phyloP scores from a whole-genome alignment of 2,888 invertebrate species.

The Neoascia interrupta region DNA sequence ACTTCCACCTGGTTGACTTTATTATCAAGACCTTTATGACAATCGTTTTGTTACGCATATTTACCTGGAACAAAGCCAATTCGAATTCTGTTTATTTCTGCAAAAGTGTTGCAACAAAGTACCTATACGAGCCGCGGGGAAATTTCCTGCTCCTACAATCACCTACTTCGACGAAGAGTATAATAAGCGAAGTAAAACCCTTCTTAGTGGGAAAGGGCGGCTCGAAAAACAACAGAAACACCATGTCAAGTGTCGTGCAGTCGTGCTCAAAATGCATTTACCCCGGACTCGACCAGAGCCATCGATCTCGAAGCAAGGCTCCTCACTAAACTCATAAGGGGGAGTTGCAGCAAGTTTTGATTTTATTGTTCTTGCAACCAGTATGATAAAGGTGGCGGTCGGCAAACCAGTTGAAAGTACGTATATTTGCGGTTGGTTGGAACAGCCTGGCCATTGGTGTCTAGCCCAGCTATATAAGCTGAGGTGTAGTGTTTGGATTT shows the following conservation, averaged over 20 bases:
- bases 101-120: slow-evolving; percentile 44
- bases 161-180: slow-evolving; percentile 43
- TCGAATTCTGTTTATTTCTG: slow-evolving; percentile 7
- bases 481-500: slow-evolving; percentile 44
- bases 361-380: slow-evolving; percentile 25
- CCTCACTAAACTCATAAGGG: slow-evolving; percentile 17
- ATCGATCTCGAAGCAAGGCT: slow-evolving; percentile 53
- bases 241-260: background rate
- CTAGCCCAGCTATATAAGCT: slow-evolving; percentile 18
- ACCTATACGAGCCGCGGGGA: too few relatives aligned
- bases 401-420: slow-evolving; percentile 38
- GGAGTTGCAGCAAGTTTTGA: slow-evolving; percentile 58
- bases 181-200: slow-evolving; percentile 51
- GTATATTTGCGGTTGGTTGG: background rate
- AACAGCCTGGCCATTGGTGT: background rate
- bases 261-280: slow-evolving; percentile 56
- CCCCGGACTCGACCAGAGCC: slow-evolving; percentile 36
- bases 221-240: background rate
- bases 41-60: slow-evolving; percentile 59
- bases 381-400: too few relatives aligned
- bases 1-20: slow-evolving; percentile 53
- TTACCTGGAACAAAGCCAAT: slow-evolving; percentile 58
- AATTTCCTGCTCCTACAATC: slow-evolving; percentile 48
- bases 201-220: slow-evolving; percentile 26
- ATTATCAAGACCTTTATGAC: slow-evolving; percentile 55